Percentiles rank a stretch among this genome's conserved stretches.
Evolutionary conservation across 1,140 invertebrate genomes (phyloP).

Genomic region (Eufriesea mexicana): DNA sequence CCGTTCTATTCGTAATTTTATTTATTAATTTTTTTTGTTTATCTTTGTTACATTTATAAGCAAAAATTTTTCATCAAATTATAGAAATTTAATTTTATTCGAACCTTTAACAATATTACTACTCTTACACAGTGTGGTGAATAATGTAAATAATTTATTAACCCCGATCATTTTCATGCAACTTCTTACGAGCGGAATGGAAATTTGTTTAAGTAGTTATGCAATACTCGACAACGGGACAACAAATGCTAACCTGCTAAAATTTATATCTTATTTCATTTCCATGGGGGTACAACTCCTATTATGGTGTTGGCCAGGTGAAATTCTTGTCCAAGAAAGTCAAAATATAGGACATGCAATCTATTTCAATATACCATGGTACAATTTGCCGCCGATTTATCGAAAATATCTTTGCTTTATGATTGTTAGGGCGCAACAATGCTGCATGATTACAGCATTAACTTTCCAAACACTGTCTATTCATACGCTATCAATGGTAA

Average conservation of each 20-base stretch:
- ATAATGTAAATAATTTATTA: constrained; percentile 51
- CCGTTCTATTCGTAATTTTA: neutral
- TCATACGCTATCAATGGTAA: constrained; percentile 51
- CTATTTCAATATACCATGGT: constrained; percentile 56
- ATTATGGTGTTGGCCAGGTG: constrained; percentile 52
- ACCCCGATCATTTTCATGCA: constrained; percentile 62
- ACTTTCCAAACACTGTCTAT: constrained; percentile 51
- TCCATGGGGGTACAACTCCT: constrained; percentile 53
- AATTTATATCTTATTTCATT: constrained; percentile 48
- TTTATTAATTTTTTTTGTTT: neutral
- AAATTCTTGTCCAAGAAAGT: constrained; percentile 59
- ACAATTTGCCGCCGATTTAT: constrained; percentile 32
- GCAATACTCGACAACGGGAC: constrained; percentile 31
- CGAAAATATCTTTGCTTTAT: constrained; percentile 46
- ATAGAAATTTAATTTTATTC: neutral
- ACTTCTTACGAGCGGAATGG: constrained; percentile 56
- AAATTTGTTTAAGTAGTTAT: constrained; percentile 61
- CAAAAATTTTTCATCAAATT: neutral
- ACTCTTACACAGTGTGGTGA: constrained; percentile 34
- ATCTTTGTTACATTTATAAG: too few species aligned
- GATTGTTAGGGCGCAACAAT: constrained; percentile 43
- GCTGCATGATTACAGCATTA: constrained; percentile 43
- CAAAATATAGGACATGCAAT: constrained; percentile 28
- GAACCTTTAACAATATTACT: neutral
- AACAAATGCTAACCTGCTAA: constrained; percentile 25